Base-by-base conservation (phyloP, 2,113 vertebrate species). In the Triplophysa rosa region DNA sequence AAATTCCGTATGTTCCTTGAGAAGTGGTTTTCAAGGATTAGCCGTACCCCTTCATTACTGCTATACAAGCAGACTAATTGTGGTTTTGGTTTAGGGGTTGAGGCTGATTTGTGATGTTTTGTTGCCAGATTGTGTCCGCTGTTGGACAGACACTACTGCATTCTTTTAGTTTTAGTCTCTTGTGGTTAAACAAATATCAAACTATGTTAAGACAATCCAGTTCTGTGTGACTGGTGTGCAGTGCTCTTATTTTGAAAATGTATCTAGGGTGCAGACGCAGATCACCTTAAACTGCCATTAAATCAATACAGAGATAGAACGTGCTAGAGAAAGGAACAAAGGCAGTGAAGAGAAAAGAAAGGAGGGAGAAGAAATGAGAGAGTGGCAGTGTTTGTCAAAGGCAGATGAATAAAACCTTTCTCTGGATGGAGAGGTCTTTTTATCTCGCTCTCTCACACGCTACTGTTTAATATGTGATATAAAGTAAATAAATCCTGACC, bases 381-480 rank as follows among this genome's bases (percentile, higher is more conserved):
- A 85, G 78, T 83, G 86, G 75, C 17, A 74, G 56, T 68, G 84
- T 89, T 90, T 88, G 82, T 88, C 74, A 42, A 19, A 54, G 79
- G 49, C 29, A 24, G 54, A 86, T 91, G 86, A 91, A 92, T 91
- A 84, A 91, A 89, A 87, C 89, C 86, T 91, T 90, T 89, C 87
- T 89, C 76, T 85, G 65, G 85, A 73, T 24, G 26, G 37, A 74
- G 82, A 81, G 26, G 78, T 56, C 45, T 72, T 69, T 64, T 65
- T 23, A 37, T 76, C 73, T 64, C 26, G 71, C 12, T 68, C 24
- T 73, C 19, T 67, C 47, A 58, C n/a, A 47, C 45, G 9, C 45
- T 47, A 2, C 45, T 12, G 12, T 47, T 47, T 12, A 47, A 47
- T 47, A 12, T 2, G 45, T 47, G 12, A 47, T 47, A 47, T 47